Conservation (phyloP, 2,888 invertebrate species). For the Criorhina ranunculi region DNA sequence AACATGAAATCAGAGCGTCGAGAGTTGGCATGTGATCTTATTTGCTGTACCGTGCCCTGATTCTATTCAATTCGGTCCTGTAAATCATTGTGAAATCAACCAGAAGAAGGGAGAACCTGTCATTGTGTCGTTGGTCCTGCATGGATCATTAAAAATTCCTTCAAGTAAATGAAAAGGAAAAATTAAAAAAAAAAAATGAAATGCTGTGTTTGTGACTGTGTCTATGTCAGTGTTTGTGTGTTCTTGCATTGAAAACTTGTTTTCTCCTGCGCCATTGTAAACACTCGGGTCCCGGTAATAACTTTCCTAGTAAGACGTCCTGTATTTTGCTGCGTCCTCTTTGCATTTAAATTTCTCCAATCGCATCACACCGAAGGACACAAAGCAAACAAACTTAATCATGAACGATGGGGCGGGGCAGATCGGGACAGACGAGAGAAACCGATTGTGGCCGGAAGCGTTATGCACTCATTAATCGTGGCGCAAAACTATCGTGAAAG, state of each 20-base stretch:
- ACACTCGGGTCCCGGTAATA: slow-evolving; percentile 40
- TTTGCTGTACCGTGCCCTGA: neutral
- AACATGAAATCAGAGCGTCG: neutral
- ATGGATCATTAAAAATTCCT: slow-evolving; percentile 68
- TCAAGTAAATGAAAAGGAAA: slow-evolving; percentile 47
- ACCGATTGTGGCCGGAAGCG: slow-evolving; percentile 74
- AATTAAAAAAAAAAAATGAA: slow-evolving; percentile 58
- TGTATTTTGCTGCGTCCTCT: slow-evolving; percentile 46
- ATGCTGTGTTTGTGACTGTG: neutral
- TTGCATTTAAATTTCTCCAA: slow-evolving; percentile 26
- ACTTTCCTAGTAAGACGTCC: slow-evolving; percentile 44
- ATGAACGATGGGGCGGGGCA: neutral
- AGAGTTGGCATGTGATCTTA: slow-evolving; percentile 7
- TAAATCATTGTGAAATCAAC: slow-evolving; percentile 49
- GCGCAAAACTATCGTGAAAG: slow-evolving; percentile 71
- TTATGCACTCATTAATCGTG: slow-evolving; percentile 70
- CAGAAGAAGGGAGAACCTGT: slow-evolving; percentile 41
- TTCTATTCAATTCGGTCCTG: slow-evolving; percentile 54
- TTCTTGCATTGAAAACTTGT: slow-evolving; percentile 56
- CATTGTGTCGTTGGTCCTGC: slow-evolving; percentile 26
- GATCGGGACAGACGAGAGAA: neutral
- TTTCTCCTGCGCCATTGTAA: slow-evolving; percentile 50
- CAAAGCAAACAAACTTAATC: slow-evolving; percentile 66
- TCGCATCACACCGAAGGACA: slow-evolving; percentile 56
- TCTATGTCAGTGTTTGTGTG: slow-evolving; percentile 6